Evolutionary conservation across 2,888 invertebrate genomes (phyloP), one percentile per base, ranked within the genome.

Genomic region (Temnothorax unifasciatus): DNA sequence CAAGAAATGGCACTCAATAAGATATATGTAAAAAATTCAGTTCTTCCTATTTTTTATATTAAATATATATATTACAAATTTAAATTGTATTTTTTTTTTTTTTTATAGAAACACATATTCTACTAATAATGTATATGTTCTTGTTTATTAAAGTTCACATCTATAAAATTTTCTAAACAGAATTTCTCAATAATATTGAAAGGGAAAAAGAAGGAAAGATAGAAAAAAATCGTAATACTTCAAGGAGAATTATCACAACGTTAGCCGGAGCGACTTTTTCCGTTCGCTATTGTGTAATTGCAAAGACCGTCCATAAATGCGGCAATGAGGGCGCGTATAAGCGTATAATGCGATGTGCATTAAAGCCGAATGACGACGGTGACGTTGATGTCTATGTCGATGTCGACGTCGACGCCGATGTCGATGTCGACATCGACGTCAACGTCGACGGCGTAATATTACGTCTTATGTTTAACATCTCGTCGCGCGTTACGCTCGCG

Each of bases 391-490:
- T 64, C 59, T 59, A 59, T 59, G 54, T 54, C 54, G 21, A 54
- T 54, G 54, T 25, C 54, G 54, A 54, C 54, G 54, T 54, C 54
- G 21, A 54, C 54, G 29, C 52, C 52, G 52, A 52, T n/a, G 52
- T 44, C 68, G 68, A 69, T 29, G 25, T 47, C 73, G 34, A 4
- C 8, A 21, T 38, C 44, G 66, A 76, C 50, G 11, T 54, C 47
- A 21, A 76, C 25, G 38, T 76, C 41, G 64, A 76, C 66, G 13
- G 50, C 50, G 38, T 76, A 38, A 64, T 64, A 76, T 76, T 64
- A 54, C 79, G 34, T 25, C 29, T 73, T 71, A 25, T 71, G 73
- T 74, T 81, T 81, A 81, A 81, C 81, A 81, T 81, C 73, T 50
- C 73, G 69, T 34, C 41, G 18, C 11, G 25, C 66, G 50, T 76